Base-by-base conservation (phyloP, 2,113 vertebrate genomes). In the Pyxicephalus adspersus region DNA sequence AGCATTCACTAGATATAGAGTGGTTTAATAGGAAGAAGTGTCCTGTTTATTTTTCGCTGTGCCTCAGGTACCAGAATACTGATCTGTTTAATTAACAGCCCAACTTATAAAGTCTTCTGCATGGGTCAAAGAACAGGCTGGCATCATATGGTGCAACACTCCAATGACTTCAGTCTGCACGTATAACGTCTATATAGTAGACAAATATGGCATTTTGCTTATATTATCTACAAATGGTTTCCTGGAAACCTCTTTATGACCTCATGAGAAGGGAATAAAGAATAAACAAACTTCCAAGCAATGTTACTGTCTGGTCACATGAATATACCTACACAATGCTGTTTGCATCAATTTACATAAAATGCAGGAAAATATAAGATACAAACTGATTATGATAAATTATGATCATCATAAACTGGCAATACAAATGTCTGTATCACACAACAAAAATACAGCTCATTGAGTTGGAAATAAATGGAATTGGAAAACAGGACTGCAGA, bases 41-140 rank as follows among this genome's bases (percentile, higher is more conserved):
- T 23, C 50, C 9, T 72, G 51, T 72, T 55, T 72, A 72, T 55
- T 72, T 28, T 72, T 11, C 23, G 28, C 68, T 28, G 15, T 4
- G 22, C n/a, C 23, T 20, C 38, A 70, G 31, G 51, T 70, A 72
- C 28, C 55, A 51, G 29, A 50, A 28, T 26, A 28, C 68, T 29
- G 55, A 54, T 55, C 25, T 18, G 11, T 55, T 72, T 72, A 72
- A 72, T 72, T 72, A 72, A 72, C 29, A 26, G 68, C 52, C 50
- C 45, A 50, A 13, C 65, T 28, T 20, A 20, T 1, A 15, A 26
- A 19, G 28, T 18, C 65, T 45, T 15, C 45, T 67, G 23, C 31
- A 45, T 3, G n/a, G 65, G 34, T 19, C 65, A n/a, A 29, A 67
- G 34, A 67, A 67, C 34, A 9, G 7, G 2, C 31, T 45, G n/a